These are phyloP conservation scores for Percopsis omiscomaycus DNA, from an alignment of 2,797 vertebrate genomes.

Conservation along the genomic window DNA sequence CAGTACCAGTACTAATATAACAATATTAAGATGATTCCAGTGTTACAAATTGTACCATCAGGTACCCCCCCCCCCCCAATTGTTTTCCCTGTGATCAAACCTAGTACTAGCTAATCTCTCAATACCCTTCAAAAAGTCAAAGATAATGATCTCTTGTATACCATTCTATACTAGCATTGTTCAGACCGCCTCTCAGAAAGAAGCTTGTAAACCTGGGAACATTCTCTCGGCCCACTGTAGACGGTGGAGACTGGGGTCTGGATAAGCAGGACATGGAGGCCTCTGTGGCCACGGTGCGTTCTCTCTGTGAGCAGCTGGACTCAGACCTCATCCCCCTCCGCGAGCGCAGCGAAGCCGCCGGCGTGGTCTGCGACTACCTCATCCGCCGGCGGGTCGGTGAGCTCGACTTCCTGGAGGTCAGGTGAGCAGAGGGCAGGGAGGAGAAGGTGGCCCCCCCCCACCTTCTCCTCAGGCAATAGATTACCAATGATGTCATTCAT, in stretches of 20 bases:
- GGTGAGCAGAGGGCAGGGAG: constrained; percentile 77
- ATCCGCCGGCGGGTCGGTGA: constrained; percentile 94
- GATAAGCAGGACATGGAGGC: constrained; percentile 94
- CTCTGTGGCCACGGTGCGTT: constrained; percentile 90
- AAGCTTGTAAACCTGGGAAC: too few species aligned
- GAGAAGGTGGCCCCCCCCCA: not conserved
- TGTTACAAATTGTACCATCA: too few species aligned
- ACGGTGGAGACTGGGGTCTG: constrained; percentile 94
- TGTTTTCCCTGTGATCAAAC: too few species aligned
- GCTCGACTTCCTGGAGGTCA: constrained; percentile 98
- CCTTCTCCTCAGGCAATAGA: not conserved
- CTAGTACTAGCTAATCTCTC: too few species aligned
- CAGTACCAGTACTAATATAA: too few species aligned
- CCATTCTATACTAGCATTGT: not conserved
- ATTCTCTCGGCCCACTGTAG: constrained; percentile 61
- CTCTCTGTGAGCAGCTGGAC: constrained; percentile 93
- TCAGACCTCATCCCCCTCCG: constrained; percentile 91
- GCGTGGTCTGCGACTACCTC: constrained; percentile 91
- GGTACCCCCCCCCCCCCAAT: too few species aligned
- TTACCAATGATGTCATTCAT: not conserved
- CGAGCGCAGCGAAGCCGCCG: constrained; percentile 88
- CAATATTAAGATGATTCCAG: too few species aligned
- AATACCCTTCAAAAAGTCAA: too few species aligned
- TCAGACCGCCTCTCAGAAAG: not conserved
- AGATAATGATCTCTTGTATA: too few species aligned